These are phyloP conservation scores for Aricia artaxerxes DNA, from an alignment of 2,888 invertebrate genomes.

Conservation along the genomic window DNA sequence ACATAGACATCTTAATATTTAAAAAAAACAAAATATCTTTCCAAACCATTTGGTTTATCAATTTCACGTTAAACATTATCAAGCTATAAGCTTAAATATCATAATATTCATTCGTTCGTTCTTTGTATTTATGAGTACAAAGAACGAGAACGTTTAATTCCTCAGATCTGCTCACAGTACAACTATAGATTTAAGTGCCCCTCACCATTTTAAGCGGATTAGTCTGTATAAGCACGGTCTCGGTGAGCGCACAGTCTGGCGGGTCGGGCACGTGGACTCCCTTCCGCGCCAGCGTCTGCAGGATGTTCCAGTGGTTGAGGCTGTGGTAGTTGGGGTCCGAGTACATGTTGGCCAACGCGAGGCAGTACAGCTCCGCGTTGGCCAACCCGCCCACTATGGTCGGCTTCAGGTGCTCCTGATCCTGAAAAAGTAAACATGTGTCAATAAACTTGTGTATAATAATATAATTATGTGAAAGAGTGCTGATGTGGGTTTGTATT, in stretches of 20 bases:
- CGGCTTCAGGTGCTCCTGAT: constrained; percentile 96
- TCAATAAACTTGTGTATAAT: neutral
- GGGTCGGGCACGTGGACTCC: constrained; percentile 92
- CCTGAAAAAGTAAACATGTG: constrained; percentile 77
- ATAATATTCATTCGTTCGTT: too few species aligned
- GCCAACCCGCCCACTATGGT: constrained; percentile 94
- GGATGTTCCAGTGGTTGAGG: constrained; percentile 96
- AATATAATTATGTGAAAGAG: too few species aligned
- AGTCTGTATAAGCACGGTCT: constrained; percentile 97
- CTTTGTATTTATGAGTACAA: too few species aligned
- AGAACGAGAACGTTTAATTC: too few species aligned
- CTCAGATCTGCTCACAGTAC: neutral
- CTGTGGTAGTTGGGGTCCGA: constrained; percentile 98
- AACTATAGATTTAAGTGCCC: neutral
- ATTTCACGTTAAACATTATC: too few species aligned
- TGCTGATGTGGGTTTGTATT: neutral
- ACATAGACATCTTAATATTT: too few species aligned
- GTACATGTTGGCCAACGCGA: constrained; percentile 96
- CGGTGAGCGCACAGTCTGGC: constrained; percentile 93
- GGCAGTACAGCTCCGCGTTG: constrained; percentile 96
- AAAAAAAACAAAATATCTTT: too few species aligned
- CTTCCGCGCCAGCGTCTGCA: constrained; percentile 95
- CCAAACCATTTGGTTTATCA: too few species aligned
- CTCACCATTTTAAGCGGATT: constrained; percentile 95
- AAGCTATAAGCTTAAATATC: too few species aligned